Evolutionary conservation across 1,140 invertebrate species (phyloP).

Genomic region (Paracyclopina nana): DNA sequence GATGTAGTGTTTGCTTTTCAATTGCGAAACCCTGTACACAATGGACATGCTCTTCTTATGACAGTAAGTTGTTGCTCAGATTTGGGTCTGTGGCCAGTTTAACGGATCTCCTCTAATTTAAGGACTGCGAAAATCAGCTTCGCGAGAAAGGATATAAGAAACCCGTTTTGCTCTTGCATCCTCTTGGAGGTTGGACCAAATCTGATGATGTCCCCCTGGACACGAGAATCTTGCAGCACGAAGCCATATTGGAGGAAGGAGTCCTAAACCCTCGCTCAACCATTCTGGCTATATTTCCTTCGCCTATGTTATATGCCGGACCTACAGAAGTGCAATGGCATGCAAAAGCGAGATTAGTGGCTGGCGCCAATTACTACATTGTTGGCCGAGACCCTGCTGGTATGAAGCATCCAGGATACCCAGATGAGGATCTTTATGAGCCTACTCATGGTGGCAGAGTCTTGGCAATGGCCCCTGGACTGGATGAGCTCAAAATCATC

Average conservation of each 20-base stretch:
- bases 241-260: conserved; percentile 65
- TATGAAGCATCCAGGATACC: conserved; percentile 67
- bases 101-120: conserved; percentile 23
- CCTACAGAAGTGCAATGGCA: conserved; percentile 98
- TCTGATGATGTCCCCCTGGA: conserved; percentile 90
- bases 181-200: conserved; percentile 94
- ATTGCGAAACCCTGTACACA: conserved; percentile 92
- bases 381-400: conserved; percentile 95
- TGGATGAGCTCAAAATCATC: conserved; percentile 74
- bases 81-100: neutral
- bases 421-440: conserved; percentile 73
- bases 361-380: conserved; percentile 94
- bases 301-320: conserved; percentile 97
- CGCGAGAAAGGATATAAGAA: conserved; percentile 64
- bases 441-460: conserved; percentile 73
- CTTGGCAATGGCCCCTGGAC: conserved; percentile 75
- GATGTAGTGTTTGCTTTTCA: conserved; percentile 97
- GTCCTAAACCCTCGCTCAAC: conserved; percentile 63
- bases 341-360: conserved; percentile 81
- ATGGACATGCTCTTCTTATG: conserved; percentile 94
- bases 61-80: conserved; percentile 29
- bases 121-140: conserved; percentile 42
- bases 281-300: conserved; percentile 90
- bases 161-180: conserved; percentile 81
- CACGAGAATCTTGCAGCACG: conserved; percentile 26